Percentiles rank a stretch among this genome's conserved stretches.
phyloP scores from a whole-genome alignment of 2,797 vertebrate genomes.

The Eleutherodactylus coqui region DNA sequence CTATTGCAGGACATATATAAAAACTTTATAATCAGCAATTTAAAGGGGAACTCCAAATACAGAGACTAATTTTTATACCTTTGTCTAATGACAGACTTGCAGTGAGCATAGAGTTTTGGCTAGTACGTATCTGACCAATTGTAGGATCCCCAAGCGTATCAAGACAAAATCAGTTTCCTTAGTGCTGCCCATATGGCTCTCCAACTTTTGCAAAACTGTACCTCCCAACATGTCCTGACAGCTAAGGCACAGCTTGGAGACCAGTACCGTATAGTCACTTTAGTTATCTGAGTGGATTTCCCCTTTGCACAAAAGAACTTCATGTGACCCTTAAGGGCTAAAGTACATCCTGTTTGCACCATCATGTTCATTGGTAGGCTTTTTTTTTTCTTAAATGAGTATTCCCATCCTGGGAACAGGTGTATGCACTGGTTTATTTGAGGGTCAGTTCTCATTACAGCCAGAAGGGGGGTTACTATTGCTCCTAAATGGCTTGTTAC shows the following conservation, averaged over 20 bases:
- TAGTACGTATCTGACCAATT: no score
- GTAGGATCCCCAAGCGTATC: no score
- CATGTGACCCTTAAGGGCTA: neutral
- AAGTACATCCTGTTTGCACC: neutral
- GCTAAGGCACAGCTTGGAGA: neutral
- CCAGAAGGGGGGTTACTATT: neutral
- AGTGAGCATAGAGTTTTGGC: neutral
- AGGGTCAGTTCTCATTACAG: neutral
- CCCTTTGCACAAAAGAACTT: neutral
- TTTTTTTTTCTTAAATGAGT: neutral
- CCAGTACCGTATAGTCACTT: neutral
- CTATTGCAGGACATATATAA: neutral
- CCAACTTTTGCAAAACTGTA: neutral
- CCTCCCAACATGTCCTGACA: neutral
- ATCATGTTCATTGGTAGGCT: neutral
- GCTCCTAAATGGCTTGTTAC: no score
- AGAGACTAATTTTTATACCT: neutral
- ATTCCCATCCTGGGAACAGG: no score
- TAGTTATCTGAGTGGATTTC: neutral
- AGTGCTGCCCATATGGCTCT: neutral
- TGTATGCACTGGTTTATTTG: neutral
- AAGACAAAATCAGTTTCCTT: no score
- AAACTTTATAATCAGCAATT: no score
- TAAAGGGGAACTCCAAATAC: constrained; percentile 7
- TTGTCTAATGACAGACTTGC: no score